Evolutionary conservation across 2,113 vertebrate genomes (phyloP), one percentile per base, ranked within the genome.

Genomic region (Sander lucioperca): DNA sequence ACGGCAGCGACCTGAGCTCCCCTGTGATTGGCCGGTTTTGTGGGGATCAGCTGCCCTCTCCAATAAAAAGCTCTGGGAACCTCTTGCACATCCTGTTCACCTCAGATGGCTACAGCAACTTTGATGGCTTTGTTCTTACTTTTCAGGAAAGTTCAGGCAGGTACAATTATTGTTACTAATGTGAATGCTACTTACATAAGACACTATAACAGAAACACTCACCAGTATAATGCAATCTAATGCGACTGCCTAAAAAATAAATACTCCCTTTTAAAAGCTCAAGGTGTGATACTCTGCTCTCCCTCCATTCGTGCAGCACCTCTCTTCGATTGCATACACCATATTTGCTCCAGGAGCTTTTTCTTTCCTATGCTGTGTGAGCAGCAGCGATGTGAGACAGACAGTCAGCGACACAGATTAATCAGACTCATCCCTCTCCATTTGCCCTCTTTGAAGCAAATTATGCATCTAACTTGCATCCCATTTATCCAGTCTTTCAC

Each of bases 51-150:
- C 93, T 96, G 56, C 97, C 96, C 0, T 91, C 93, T 65, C 95
- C 96, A 12, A 92, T 97, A 64, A 94, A 84, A 78, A 97, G 96
- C 91, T 94, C 95, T 0, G 94, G 96, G 11, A 93, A 95, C 73
- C 77, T 94, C 0, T 88, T 97, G 65, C 97, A 97, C 53, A 61
- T 97, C 79, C 96, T 96, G 67, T 99, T 99, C 91, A 93, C 94
- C 57, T 98, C 97, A 0, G 97, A 98, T 51, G 97, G 97, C 77
- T 97, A 96, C 72, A 97, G 97, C 92, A 98, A 97, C 85, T 97
- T 97, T 21, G 96, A 98, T 62, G 97, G 97, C 33, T 98, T 98
- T 93, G 96, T 96, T 81, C 95, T 96, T 3, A 85, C 95, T 19
- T 98, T 97, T 92, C 96, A 96, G 93, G 96, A 97, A 95, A 93